A percentile compares a stretch with the other conserved stretches of the same genome.
Evolutionary conservation across 1,140 invertebrate species (phyloP).

Genomic region (Heliconius himera): DNA sequence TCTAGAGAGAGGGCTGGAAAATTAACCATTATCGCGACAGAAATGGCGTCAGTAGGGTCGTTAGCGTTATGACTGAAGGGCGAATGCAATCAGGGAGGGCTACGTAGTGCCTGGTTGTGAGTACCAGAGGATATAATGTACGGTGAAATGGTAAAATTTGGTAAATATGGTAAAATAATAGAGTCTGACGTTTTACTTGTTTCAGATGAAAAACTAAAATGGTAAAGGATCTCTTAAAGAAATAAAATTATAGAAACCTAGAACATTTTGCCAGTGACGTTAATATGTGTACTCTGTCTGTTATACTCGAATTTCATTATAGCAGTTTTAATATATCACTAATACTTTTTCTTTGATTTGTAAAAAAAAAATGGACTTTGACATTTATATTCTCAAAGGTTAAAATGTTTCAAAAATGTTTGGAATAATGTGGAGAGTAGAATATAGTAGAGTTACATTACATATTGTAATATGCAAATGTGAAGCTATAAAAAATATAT

Average conservation of each 20-base stretch:
- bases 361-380: too few relatives aligned
- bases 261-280: too few relatives aligned
- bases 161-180: not conserved
- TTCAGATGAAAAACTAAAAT: too few relatives aligned
- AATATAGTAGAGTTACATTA: not conserved
- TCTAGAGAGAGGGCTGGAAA: slow-evolving; percentile 18
- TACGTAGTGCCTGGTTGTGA: slow-evolving; percentile 32
- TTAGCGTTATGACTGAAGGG: slow-evolving; percentile 49
- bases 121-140: slow-evolving; percentile 12
- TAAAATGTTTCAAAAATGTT: not conserved
- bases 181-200: not conserved
- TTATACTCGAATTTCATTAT: too few relatives aligned
- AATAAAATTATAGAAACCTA: too few relatives aligned
- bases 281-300: too few relatives aligned
- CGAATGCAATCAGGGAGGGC: slow-evolving; percentile 24
- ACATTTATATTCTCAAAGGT: too few relatives aligned
- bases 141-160: not conserved
- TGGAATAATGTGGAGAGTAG: not conserved
- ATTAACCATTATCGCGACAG: slow-evolving; percentile 53
- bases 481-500: not conserved
- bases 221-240: too few relatives aligned
- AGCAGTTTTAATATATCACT: too few relatives aligned
- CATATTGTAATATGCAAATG: not conserved
- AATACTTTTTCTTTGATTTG: too few relatives aligned
- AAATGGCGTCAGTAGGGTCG: slow-evolving; percentile 49